phyloP scores from a whole-genome alignment of 2,113 vertebrate genomes.

The Isurus oxyrinchus region DNA sequence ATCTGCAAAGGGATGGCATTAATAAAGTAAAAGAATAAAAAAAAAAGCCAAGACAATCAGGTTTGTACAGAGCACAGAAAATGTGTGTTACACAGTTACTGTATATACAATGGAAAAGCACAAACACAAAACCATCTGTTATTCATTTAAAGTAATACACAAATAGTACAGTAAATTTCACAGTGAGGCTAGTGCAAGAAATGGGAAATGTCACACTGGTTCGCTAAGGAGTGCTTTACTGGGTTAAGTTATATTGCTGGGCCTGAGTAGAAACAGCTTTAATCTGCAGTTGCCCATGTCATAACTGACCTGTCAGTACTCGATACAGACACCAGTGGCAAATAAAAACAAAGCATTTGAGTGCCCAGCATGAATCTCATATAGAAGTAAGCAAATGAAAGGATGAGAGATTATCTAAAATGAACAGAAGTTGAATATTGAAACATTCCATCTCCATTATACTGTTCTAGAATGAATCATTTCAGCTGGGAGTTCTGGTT shows the following conservation, averaged over 20 bases:
- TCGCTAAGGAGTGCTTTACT: neutral
- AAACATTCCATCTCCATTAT: neutral
- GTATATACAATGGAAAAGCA: neutral
- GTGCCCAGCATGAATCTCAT: too few relatives aligned
- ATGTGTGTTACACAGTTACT: slow-evolving; percentile 42
- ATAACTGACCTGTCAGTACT: neutral
- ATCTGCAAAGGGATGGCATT: slow-evolving; percentile 69
- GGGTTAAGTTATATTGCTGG: neutral
- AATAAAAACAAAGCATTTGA: neutral
- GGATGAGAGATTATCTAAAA: neutral
- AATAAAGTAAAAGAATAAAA: slow-evolving; percentile 67
- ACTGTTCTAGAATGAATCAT: neutral
- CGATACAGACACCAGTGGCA: neutral
- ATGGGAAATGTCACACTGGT: neutral
- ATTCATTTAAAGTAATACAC: neutral
- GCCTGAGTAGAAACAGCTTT: neutral
- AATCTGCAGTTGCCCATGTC: neutral
- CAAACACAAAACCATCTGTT: neutral
- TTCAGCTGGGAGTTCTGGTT: neutral
- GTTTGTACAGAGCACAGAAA: slow-evolving; percentile 53
- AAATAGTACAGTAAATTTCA: neutral
- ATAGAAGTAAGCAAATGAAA: neutral
- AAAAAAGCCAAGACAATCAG: slow-evolving; percentile 59
- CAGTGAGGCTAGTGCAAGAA: neutral
- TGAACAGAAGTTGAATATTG: neutral